These are phyloP conservation scores for Malacosoma neustria DNA, from an alignment of 2,888 invertebrate genomes.

Conservation along the genomic window DNA sequence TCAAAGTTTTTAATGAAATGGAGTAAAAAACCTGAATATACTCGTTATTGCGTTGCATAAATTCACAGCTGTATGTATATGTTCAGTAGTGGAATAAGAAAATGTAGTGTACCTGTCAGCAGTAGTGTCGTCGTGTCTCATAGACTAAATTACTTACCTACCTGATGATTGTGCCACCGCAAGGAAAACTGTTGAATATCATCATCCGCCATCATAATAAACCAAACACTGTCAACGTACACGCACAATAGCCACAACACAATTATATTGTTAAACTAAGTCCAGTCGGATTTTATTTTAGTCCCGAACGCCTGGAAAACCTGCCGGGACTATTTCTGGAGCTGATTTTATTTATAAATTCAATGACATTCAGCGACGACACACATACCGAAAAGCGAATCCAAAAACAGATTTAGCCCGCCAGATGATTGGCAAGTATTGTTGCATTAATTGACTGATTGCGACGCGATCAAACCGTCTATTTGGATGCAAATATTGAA, in stretches of 20 bases:
- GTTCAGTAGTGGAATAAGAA: no score
- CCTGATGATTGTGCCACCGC: conserved; percentile 90
- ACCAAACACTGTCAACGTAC: conserved; percentile 33
- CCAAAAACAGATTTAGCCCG: conserved; percentile 73
- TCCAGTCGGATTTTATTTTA: conserved; percentile 75
- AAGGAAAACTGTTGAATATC: conserved; percentile 86
- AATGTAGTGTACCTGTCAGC: conserved; percentile 28
- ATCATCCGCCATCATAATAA: conserved; percentile 71
- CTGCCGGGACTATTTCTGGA: conserved; percentile 76
- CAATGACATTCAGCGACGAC: conserved; percentile 73
- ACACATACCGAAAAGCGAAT: conserved; percentile 69
- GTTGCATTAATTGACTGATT: conserved; percentile 42
- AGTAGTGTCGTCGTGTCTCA: conserved; percentile 38
- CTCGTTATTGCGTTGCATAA: no score
- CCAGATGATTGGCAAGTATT: conserved; percentile 65
- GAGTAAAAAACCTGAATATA: no score
- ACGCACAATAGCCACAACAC: conserved; percentile 35
- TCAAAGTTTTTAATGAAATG: no score
- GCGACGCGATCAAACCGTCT: conserved; percentile 9
- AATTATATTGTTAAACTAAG: conserved; percentile 71
- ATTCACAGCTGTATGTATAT: no score
- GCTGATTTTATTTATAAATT: conserved; percentile 75
- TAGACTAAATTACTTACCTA: conserved; percentile 65
- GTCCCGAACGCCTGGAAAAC: conserved; percentile 74
- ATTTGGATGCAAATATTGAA: neutral